A percentile compares a stretch with the other conserved stretches of the same genome.
These are phyloP conservation scores for Drosophila serrata DNA, from an alignment of 1,140 invertebrate species.

Conservation along the genomic window DNA sequence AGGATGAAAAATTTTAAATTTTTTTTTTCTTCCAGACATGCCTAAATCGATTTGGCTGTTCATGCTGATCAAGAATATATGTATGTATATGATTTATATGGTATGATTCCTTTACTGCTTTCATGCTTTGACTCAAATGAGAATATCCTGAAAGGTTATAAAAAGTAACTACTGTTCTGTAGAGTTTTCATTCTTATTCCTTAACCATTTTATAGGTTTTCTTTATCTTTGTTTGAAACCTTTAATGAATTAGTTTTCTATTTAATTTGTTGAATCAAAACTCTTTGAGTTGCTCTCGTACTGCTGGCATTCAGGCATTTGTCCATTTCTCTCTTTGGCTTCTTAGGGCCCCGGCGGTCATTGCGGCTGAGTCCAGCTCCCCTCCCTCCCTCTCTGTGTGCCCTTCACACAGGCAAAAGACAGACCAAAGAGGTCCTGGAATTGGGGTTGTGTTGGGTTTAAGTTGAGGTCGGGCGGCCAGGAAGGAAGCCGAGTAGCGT, in stretches of 20 bases:
- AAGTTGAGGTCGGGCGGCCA: slow-evolving; percentile 11
- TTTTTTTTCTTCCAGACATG: too few relatives aligned
- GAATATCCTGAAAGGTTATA: too few relatives aligned
- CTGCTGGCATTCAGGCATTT: slow-evolving; percentile 34
- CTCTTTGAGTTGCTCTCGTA: slow-evolving; percentile 17
- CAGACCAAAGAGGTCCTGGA: slow-evolving; percentile 21
- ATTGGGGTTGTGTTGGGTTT: not conserved
- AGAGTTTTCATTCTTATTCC: too few relatives aligned
- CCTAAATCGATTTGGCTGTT: too few relatives aligned
- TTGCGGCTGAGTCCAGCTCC: slow-evolving; percentile 38
- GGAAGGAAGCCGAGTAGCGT: slow-evolving; percentile 22
- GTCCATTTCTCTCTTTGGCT: slow-evolving; percentile 52
- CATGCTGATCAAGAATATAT: too few relatives aligned
- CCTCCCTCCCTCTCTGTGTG: slow-evolving; percentile 3
- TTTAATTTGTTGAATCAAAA: not conserved
- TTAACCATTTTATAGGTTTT: too few relatives aligned
- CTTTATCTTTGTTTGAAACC: not conserved
- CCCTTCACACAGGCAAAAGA: slow-evolving; percentile 30
- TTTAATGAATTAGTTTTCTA: not conserved
- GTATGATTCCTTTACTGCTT: too few relatives aligned
- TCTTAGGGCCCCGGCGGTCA: slow-evolving; percentile 60
- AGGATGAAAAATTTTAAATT: too few relatives aligned
- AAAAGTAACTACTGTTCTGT: too few relatives aligned
- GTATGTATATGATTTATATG: too few relatives aligned
- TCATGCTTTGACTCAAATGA: too few relatives aligned